Conservation (phyloP, 2,797 vertebrate genomes). For the Miichthys miiuy region DNA sequence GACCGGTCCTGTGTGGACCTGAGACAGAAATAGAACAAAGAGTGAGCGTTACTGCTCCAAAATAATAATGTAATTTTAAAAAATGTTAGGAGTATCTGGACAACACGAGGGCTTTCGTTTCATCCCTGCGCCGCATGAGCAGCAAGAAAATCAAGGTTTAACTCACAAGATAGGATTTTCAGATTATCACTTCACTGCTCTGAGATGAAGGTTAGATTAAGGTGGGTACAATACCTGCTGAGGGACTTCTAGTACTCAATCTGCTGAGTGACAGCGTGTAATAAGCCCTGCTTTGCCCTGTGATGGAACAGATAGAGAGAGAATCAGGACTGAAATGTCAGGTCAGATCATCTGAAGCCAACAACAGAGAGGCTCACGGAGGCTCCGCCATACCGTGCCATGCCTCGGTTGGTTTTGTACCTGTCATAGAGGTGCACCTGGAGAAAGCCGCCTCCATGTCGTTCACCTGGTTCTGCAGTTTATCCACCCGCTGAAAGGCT, state of each 20-base stretch:
- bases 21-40: constrained; percentile 40
- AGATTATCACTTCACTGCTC: constrained; percentile 9
- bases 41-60: constrained; percentile 12
- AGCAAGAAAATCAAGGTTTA: not conserved
- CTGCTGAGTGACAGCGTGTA: constrained; percentile 49
- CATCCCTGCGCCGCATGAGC: constrained; percentile 18
- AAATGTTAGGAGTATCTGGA: constrained; percentile 6
- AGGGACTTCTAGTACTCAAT: constrained; percentile 32
- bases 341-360: not conserved
- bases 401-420: constrained; percentile 51
- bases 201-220: constrained; percentile 25
- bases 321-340: not conserved
- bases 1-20: constrained; percentile 36
- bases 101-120: constrained; percentile 17
- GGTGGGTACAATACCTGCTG: constrained; percentile 54
- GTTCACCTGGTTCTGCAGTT: constrained; percentile 79
- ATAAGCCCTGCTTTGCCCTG: constrained; percentile 53
- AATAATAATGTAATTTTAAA: constrained; percentile 16
- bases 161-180: not conserved
- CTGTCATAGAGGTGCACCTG: constrained; percentile 58
- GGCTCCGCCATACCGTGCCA: fast-evolving
- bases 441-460: constrained; percentile 52
- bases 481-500: constrained; percentile 82
- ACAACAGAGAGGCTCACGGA: not conserved
- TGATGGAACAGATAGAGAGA: not conserved